Evolutionary conservation across 1,140 invertebrate species (phyloP).

Genomic region (Colletes latitarsis): DNA sequence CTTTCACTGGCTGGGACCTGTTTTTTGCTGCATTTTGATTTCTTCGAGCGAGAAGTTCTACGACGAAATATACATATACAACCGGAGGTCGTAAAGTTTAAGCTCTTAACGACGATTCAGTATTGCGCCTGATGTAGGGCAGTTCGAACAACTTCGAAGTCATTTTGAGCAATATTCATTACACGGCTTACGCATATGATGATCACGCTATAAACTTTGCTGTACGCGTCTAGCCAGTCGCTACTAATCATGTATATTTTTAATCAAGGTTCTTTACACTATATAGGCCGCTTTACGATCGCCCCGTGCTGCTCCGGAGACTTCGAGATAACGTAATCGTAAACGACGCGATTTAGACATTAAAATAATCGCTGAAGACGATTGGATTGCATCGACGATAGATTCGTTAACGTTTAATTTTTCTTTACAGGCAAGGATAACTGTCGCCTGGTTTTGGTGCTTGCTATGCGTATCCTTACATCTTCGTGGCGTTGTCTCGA

Average conservation of each 20-base stretch:
- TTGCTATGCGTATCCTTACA: slow-evolving; percentile 68
- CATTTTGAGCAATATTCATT: neutral
- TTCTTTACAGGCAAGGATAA: slow-evolving; percentile 69
- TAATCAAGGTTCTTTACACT: neutral
- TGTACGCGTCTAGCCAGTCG: neutral
- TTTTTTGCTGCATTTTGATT: too few species aligned
- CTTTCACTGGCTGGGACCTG: neutral
- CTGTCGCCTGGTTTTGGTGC: slow-evolving; percentile 65
- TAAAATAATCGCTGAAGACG: neutral
- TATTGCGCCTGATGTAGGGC: neutral
- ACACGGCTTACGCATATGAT: slow-evolving; percentile 35
- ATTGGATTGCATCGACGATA: neutral
- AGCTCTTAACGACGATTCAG: slow-evolving; percentile 9
- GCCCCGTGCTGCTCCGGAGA: neutral
- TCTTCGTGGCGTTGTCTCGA: slow-evolving; percentile 63
- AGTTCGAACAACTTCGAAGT: neutral
- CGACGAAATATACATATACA: neutral
- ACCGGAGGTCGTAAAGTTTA: neutral
- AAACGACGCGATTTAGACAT: neutral
- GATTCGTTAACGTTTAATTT: neutral
- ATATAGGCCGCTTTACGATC: neutral
- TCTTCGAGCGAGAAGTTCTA: neutral
- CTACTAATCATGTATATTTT: slow-evolving; percentile 21
- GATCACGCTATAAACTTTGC: slow-evolving; percentile 2
- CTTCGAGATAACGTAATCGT: neutral